Evolutionary conservation across 2,888 invertebrate genomes (phyloP), one percentile per base, ranked within the genome.

Genomic region (Sarcophaga subvicina): DNA sequence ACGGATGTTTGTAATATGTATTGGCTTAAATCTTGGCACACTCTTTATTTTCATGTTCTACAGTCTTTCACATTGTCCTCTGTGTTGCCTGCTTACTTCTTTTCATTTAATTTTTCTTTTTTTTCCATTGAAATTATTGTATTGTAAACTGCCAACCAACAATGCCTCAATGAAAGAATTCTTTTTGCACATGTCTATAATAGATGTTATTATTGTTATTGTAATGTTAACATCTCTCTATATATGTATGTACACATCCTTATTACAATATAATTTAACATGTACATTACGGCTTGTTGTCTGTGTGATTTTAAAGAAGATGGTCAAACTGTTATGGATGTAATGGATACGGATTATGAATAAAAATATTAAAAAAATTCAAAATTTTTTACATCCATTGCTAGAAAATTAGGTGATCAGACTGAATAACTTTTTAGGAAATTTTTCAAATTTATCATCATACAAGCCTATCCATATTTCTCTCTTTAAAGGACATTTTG

Each of bases 11-110:
- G 20, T 73, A 69, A 63, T 69, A 66, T 45, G 47, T 80, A 77
- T 63, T 62, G 75, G 75, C 76, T 75, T 82, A 80, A 66, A 45
- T 66, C 71, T 72, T 66, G 54, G 72, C 80, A 73, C 17, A 14
- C 45, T 47, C 47, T 72, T 67, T 54, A 49, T 20, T 25, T 66
- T 66, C 59, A 59, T 73, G 66, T 80, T 80, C 5, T 66, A 67
- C 54, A 4, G 54, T 3, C 54, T 5, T 54, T 2, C 37, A 37
- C 67, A 54, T 71, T 63, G 20, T 63, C 63, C 63, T 62, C 14
- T 12, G 12, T 17, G 27, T 70, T 6, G 8, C 5, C 14, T 79
- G 63, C 54, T 54, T 3, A 37, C 63, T 37, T 3, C 27, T 1
- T 22, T 22, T 22, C 22, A 22, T 22, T 22, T 22, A 22, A 22